Percentiles rank a stretch among this genome's conserved stretches.
Evolutionary conservation across 2,888 invertebrate genomes (phyloP).

Genomic region (Platerodrilus igneus): DNA sequence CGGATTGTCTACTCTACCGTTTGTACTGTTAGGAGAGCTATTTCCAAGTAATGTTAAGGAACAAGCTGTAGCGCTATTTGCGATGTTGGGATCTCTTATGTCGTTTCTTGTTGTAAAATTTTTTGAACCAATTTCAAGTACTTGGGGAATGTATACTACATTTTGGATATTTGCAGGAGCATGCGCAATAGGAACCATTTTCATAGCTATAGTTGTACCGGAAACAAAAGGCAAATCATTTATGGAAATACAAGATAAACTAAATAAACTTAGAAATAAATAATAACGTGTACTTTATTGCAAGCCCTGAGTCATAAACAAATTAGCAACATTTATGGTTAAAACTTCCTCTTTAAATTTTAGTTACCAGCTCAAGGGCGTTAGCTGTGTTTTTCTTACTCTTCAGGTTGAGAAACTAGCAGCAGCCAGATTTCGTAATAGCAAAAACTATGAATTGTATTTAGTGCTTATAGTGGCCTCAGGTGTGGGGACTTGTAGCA

Average conservation of each 20-base stretch:
- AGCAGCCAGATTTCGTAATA: no score
- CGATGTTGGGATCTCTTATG: constrained; percentile 53
- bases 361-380: no score
- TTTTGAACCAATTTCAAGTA: constrained; percentile 55
- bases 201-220: constrained; percentile 55
- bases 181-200: constrained; percentile 55
- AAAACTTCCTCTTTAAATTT: no score
- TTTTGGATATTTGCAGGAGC: constrained; percentile 56
- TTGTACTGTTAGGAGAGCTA: constrained; percentile 60
- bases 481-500: no score
- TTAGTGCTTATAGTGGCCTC: no score
- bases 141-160: constrained; percentile 55
- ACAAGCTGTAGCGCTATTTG: constrained; percentile 55
- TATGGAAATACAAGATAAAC: constrained; percentile 56
- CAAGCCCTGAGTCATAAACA: no score
- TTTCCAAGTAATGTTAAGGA: constrained; percentile 62
- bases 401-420: no score
- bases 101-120: constrained; percentile 57
- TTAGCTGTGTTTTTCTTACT: no score
- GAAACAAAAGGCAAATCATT: constrained; percentile 62
- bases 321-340: no score
- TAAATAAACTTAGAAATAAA: constrained; percentile 38
- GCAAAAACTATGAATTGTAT: no score
- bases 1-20: constrained; percentile 58
- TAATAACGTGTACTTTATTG: no score